These are phyloP conservation scores for Phaethon lepturus DNA, from an alignment of 2,113 vertebrate species.

Conservation along the genomic window DNA sequence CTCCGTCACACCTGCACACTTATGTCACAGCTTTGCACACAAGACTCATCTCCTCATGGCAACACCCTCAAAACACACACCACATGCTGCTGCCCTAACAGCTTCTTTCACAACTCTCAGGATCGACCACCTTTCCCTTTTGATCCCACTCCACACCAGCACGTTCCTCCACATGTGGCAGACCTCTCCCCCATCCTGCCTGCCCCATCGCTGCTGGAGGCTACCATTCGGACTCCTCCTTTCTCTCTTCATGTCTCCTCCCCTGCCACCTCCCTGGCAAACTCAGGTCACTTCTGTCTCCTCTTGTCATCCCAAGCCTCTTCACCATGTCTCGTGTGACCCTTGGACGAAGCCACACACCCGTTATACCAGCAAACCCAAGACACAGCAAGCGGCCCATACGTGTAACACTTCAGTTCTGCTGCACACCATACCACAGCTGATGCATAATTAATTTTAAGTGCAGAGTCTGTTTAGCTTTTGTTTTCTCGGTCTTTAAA, in stretches of 20 bases:
- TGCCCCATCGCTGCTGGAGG: neutral
- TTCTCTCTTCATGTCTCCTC: neutral
- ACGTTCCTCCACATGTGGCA: rapidly evolving
- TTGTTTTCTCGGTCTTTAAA: neutral
- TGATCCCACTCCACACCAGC: neutral
- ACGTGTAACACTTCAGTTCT: neutral
- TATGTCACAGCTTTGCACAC: neutral
- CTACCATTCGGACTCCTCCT: neutral
- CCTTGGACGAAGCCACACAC: neutral
- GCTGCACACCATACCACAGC: neutral
- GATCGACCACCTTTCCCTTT: neutral
- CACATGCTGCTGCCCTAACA: neutral
- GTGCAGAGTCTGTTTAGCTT: neutral
- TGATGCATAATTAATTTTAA: neutral
- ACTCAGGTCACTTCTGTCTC: neutral
- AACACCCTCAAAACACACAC: neutral
- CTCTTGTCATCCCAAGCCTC: rapidly evolving
- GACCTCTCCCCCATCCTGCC: neutral
- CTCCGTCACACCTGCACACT: neutral
- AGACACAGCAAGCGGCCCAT: neutral
- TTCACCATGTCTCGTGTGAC: rapidly evolving
- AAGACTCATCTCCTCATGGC: neutral
- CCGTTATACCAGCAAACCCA: neutral
- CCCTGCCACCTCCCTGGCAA: neutral
- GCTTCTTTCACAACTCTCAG: neutral